phyloP scores from a whole-genome alignment of 2,888 invertebrate genomes.

The Abscondita cerata region DNA sequence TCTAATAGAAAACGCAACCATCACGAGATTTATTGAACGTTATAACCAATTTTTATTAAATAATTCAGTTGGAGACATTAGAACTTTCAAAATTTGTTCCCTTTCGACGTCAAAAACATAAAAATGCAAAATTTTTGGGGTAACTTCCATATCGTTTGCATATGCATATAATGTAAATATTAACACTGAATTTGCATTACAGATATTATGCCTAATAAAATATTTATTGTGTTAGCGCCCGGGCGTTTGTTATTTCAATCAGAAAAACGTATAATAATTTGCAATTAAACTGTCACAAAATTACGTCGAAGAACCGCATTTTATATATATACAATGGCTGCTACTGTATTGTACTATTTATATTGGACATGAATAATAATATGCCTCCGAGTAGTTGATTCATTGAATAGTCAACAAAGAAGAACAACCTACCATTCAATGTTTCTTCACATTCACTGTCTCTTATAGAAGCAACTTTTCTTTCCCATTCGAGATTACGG shows the following conservation, averaged over 20 bases:
- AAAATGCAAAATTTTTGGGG: slow-evolving; percentile 5
- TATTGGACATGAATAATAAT: slow-evolving; percentile 30
- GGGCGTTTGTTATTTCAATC: slow-evolving; percentile 13
- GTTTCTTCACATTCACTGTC: slow-evolving; percentile 14
- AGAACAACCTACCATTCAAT: slow-evolving; percentile 20
- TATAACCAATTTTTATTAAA: slow-evolving; percentile 9
- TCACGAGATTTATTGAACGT: slow-evolving; percentile 4
- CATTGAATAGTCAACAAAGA: slow-evolving; percentile 21
- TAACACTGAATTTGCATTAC: slow-evolving; percentile 26
- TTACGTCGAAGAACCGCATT: slow-evolving; percentile 19
- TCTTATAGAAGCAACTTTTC: slow-evolving; percentile 2
- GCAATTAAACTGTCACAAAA: background rate
- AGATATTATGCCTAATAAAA: slow-evolving; percentile 21
- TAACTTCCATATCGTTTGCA: slow-evolving; percentile 9
- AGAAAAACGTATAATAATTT: background rate
- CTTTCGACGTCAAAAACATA: slow-evolving; percentile 3
- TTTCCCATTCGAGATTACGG: background rate
- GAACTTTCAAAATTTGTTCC: slow-evolving; percentile 9
- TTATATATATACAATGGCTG: slow-evolving; percentile 24
- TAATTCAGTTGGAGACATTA: background rate
- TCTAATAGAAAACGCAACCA: slow-evolving; percentile 12
- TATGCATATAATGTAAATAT: slow-evolving; percentile 21
- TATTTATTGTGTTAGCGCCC: slow-evolving; percentile 17
- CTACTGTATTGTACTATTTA: slow-evolving; percentile 32
- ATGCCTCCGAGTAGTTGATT: slow-evolving; percentile 25